Evolutionary conservation across 2,797 vertebrate species (phyloP).

Genomic region (Cottoperca gobio): DNA sequence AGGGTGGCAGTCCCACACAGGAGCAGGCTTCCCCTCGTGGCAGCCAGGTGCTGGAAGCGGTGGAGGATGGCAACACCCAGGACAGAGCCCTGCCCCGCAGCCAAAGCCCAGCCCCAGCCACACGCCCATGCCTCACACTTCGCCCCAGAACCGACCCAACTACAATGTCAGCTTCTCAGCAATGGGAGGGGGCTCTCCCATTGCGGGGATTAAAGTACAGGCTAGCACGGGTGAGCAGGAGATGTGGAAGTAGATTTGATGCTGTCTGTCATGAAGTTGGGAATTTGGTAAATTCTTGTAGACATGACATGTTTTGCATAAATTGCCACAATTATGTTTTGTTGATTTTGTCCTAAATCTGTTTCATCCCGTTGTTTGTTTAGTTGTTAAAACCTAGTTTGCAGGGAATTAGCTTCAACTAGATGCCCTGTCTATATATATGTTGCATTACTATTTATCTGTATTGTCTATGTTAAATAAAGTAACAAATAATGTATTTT

Average conservation of each 20-base stretch:
- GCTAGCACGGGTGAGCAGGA: conserved; percentile 83
- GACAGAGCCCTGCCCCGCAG: conserved; percentile 65
- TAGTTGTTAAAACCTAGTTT: too few species aligned
- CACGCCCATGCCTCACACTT: conserved; percentile 88
- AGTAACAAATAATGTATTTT: neutral
- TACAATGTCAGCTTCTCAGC: conserved; percentile 95
- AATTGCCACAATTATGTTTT: neutral
- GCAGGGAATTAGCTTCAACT: too few species aligned
- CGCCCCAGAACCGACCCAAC: conserved; percentile 95
- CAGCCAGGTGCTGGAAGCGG: conserved; percentile 63
- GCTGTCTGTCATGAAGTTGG: neutral
- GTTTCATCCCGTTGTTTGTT: too few species aligned
- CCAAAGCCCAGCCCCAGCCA: conserved; percentile 83
- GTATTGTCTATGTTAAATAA: neutral
- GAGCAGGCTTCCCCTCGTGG: conserved; percentile 73
- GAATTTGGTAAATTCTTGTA: neutral
- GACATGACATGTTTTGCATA: neutral
- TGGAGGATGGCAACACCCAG: conserved; percentile 78
- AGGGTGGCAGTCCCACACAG: conserved; percentile 85
- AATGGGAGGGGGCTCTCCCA: conserved; percentile 85
- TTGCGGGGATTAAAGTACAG: conserved; percentile 84
- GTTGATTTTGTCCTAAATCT: too few species aligned
- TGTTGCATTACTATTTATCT: neutral
- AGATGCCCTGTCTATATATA: neutral
- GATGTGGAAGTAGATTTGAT: neutral